phyloP scores from a whole-genome alignment of 2,797 vertebrate species.

The Furcifer pardalis region DNA sequence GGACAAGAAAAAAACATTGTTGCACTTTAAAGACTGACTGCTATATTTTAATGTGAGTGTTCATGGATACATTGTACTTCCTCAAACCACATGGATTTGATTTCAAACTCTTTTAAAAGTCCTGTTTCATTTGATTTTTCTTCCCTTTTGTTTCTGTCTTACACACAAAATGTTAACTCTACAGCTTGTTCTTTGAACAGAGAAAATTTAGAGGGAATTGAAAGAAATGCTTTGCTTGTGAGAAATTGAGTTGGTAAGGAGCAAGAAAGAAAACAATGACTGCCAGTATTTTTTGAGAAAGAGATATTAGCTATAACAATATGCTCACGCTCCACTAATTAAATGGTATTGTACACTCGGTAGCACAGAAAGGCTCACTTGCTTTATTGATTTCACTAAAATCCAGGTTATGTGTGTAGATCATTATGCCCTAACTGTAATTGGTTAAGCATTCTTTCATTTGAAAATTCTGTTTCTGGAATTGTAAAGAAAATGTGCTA shows the following conservation, averaged over 20 bases:
- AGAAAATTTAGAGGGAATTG: neutral
- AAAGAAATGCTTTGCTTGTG: neutral
- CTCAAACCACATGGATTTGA: too few species aligned
- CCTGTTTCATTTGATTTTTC: neutral
- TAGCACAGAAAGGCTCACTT: neutral
- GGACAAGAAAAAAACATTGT: too few species aligned
- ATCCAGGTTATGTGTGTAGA: neutral
- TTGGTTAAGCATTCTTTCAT: neutral
- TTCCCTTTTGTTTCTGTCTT: neutral
- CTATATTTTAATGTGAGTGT: too few species aligned
- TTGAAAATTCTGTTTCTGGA: constrained; percentile 11
- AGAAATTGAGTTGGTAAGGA: neutral
- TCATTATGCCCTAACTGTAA: neutral
- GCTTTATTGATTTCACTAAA: neutral
- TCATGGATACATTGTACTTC: too few species aligned
- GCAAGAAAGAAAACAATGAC: neutral
- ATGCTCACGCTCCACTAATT: neutral
- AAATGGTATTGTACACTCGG: neutral
- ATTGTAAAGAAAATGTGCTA: neutral
- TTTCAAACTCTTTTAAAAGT: too few species aligned
- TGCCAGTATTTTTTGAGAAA: neutral
- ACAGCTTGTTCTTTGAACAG: neutral
- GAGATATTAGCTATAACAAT: neutral
- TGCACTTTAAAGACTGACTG: too few species aligned
- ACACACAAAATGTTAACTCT: neutral